phyloP scores from a whole-genome alignment of 2,888 invertebrate species.

The Pterobdella sp. region DNA sequence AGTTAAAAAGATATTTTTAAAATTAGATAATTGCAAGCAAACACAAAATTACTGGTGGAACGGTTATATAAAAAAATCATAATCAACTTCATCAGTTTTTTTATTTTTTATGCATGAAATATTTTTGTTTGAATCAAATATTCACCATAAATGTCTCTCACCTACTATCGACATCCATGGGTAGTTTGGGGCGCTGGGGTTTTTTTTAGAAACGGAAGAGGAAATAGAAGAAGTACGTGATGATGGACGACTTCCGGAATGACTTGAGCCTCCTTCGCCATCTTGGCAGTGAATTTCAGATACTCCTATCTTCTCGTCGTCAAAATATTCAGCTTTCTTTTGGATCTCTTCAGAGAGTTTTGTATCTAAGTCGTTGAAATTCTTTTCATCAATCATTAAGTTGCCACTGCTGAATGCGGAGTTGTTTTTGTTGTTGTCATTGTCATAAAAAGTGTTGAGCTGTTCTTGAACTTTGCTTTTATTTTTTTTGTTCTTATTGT shows the following conservation, averaged over 20 bases:
- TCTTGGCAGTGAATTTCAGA: slow-evolving; percentile 12
- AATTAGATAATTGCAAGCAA: no score
- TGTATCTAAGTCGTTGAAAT: background rate
- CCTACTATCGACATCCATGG: slow-evolving; percentile 29
- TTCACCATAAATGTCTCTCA: background rate
- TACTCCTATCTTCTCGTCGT: background rate
- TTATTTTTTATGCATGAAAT: no score
- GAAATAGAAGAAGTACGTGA: slow-evolving; percentile 21
- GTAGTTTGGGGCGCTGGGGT: slow-evolving; percentile 11
- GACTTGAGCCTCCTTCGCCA: slow-evolving; percentile 18
- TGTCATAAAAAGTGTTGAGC: background rate
- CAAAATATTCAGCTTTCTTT: slow-evolving; percentile 2
- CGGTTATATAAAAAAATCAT: no score
- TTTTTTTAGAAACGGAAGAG: slow-evolving; percentile 18
- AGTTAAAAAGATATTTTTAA: no score
- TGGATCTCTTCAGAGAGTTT: background rate
- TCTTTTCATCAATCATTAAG: background rate
- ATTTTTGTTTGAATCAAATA: no score
- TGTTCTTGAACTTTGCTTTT: background rate
- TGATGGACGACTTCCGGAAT: slow-evolving; percentile 20
- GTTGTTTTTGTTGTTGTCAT: slow-evolving; percentile 10
- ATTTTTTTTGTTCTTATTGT: background rate
- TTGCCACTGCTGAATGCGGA: background rate
- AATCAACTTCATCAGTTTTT: no score
- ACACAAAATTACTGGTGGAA: no score